Evolutionary conservation across 1,140 invertebrate species (phyloP).

Genomic region (Drosophila ironensis): DNA sequence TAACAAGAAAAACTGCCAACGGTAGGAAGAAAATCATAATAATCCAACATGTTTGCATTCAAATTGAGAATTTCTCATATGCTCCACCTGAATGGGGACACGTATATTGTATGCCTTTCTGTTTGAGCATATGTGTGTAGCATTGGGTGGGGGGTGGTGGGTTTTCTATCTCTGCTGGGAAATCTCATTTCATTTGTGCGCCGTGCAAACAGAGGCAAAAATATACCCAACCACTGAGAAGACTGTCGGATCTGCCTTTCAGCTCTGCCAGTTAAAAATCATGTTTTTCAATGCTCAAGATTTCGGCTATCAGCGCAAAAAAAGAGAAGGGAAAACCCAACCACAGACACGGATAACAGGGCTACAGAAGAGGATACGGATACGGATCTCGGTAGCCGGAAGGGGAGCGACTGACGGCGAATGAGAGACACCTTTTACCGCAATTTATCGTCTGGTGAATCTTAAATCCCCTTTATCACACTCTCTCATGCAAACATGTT

Average conservation of each 20-base stretch:
- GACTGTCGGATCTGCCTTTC: slow-evolving; percentile 48
- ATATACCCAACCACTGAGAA: background rate
- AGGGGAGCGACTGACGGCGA: slow-evolving; percentile 4
- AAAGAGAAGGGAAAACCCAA: too few relatives aligned
- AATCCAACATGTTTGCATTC: slow-evolving; percentile 79
- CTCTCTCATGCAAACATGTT: slow-evolving; percentile 23
- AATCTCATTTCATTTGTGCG: slow-evolving; percentile 74
- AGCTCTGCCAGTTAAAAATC: slow-evolving; percentile 74
- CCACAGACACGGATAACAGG: background rate
- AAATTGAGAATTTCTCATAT: slow-evolving; percentile 74
- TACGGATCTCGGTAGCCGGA: background rate
- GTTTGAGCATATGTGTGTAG: background rate
- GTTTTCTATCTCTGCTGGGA: slow-evolving; percentile 56
- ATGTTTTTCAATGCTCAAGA: slow-evolving; percentile 67
- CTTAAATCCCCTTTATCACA: slow-evolving; percentile 59
- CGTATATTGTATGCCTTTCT: background rate
- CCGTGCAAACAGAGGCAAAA: slow-evolving; percentile 41
- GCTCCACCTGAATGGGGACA: slow-evolving; percentile 33
- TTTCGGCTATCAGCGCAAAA: slow-evolving; percentile 66
- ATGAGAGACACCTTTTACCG: slow-evolving; percentile 69
- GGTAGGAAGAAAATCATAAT: slow-evolving; percentile 74
- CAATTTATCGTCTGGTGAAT: slow-evolving; percentile 74
- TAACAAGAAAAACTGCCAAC: slow-evolving; percentile 62
- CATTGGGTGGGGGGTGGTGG: slow-evolving; percentile 10
- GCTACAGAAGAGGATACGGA: background rate